phyloP scores from a whole-genome alignment of 2,888 invertebrate genomes.

The Trypoxylon attenuatum region DNA sequence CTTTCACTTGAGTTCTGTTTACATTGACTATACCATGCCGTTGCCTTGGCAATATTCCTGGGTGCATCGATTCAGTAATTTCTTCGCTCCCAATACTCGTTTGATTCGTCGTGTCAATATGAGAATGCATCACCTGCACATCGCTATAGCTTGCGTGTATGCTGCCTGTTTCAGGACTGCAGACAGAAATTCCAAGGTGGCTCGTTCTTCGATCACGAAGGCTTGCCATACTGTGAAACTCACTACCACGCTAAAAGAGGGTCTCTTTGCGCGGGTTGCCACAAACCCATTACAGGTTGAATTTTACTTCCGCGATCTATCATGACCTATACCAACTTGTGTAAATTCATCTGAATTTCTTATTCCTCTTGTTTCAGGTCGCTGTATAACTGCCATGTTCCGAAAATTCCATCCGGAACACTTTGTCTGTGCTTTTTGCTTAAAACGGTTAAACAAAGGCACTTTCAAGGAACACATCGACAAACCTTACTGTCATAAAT shows the following conservation, averaged over 20 bases:
- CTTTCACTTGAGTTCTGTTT: too few species aligned
- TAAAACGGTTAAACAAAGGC: slow-evolving; percentile 98
- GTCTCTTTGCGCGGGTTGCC: slow-evolving; percentile 97
- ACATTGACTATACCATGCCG: too few species aligned
- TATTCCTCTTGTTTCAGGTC: slow-evolving; percentile 75
- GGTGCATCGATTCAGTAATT: too few species aligned
- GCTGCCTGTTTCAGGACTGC: slow-evolving; percentile 86
- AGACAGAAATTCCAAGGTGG: slow-evolving; percentile 97
- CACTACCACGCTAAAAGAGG: slow-evolving; percentile 99
- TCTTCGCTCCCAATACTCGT: too few species aligned
- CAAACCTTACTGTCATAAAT: slow-evolving; percentile 98
- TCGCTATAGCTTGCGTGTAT: neutral
- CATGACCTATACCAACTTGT: too few species aligned
- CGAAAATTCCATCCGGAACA: slow-evolving; percentile 99
- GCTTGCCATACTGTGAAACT: slow-evolving; percentile 98
- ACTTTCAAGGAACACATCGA: slow-evolving; percentile 99
- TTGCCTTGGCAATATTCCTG: too few species aligned
- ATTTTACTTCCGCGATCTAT: neutral
- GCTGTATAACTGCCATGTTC: slow-evolving; percentile 99
- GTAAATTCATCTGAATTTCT: too few species aligned
- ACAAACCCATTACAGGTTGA: slow-evolving; percentile 93
- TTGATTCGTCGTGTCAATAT: too few species aligned
- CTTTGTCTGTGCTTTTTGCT: slow-evolving; percentile 99
- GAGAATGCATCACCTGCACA: too few species aligned
- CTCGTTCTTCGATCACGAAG: slow-evolving; percentile 99